Base-by-base conservation (phyloP, 2,797 vertebrate species). In the Tamandua tetradactyla region DNA sequence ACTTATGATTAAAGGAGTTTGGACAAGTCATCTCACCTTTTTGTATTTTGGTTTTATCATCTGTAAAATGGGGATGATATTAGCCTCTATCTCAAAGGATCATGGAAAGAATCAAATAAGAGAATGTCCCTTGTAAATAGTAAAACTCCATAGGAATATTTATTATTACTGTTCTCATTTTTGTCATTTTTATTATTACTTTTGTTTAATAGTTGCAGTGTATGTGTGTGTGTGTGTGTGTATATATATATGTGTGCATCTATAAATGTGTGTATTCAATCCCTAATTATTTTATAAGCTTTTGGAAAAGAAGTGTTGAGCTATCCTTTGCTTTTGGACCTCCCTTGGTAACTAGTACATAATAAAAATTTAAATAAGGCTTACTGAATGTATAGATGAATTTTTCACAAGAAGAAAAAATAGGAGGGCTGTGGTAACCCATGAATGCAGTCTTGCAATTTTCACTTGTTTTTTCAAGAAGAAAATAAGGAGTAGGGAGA, bases 331-430 rank as follows among this genome's bases (percentile, higher is more conserved):
- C 32, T 75, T 93, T 68, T 72, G 27, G 92, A 74, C 72, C 11
- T 61, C 4, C 22, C 35, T 27, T 84, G 15, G 35, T 47, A 84
- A 91, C 35, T 49, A 79, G 35, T 32, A 35, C 87, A 15, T 61
- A 76, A 17, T 66, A 89, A 85, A 86, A 14, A 64, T 72, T 76
- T 92, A 30, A 78, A 37, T 95, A 71, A 68, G 14, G 0, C 49
- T 68, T 84, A 35, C 23, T 88, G 61, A 71, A 69, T 59, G 5
- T 66, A 83, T 37, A 55, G 47, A n/a, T 87, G 30, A 40, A 37
- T 89, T 91, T 55, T 95, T 95, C 78, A 87, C n/a, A n/a, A 79
- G 62, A 91, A 87, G 55, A 80, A 42, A 93, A 89, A 68, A 30
- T 22, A 40, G 20, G 55, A 72, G 32, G 37, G 15, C 40, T 87